These are phyloP conservation scores for Rhinatrema bivittatum DNA, from an alignment of 2,797 vertebrate species.

Conservation along the genomic window DNA sequence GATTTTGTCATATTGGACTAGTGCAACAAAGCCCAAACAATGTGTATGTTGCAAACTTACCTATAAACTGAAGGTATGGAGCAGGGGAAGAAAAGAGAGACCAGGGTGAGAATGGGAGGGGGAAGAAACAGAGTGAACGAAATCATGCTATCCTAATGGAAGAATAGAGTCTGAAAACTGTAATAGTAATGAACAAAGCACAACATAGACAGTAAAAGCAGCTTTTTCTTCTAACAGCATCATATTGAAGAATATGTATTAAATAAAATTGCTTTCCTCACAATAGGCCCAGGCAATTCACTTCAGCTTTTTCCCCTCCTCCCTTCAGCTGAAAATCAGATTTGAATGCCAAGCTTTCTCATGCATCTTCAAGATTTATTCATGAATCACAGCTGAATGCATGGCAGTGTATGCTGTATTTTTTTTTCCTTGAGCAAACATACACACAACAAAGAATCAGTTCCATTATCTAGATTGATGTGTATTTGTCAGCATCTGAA, in stretches of 20 bases:
- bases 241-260: constrained; percentile 15
- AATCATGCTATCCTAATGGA: too few species aligned
- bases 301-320: neutral
- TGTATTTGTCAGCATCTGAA: constrained; percentile 34
- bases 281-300: constrained; percentile 5
- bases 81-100: too few species aligned
- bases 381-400: constrained; percentile 43
- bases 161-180: too few species aligned
- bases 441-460: constrained; percentile 11
- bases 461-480: constrained; percentile 40
- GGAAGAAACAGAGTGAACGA: too few species aligned
- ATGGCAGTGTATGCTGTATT: constrained; percentile 33
- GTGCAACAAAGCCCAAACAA: too few species aligned
- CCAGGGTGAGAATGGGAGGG: too few species aligned
- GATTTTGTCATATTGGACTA: too few species aligned
- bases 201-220: too few species aligned
- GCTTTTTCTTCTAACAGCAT: too few species aligned
- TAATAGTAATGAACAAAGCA: too few species aligned
- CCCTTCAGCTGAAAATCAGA: constrained; percentile 34
- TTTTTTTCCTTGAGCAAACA: constrained; percentile 40
- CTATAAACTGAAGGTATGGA: too few species aligned
- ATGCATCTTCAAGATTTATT: constrained; percentile 42
- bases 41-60: too few species aligned
- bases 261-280: constrained; percentile 11
- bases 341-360: constrained; percentile 36